Percentiles rank a stretch among this genome's conserved stretches.
Conservation (phyloP, 2,113 vertebrate species). For the Poeciliopsis retropinna region DNA sequence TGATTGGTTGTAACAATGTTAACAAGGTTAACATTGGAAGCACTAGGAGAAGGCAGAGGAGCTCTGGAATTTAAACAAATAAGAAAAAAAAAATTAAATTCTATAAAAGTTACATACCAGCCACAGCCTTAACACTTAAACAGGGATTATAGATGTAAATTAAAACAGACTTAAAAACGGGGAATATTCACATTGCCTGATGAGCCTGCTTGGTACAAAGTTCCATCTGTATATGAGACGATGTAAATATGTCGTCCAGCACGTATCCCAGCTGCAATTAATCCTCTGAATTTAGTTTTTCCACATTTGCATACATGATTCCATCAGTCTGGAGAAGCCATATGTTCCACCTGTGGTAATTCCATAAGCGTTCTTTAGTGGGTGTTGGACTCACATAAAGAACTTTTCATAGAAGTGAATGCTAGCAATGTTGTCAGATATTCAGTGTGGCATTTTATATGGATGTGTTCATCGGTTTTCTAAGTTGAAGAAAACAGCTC, state of each 20-base stretch:
- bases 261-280: constrained; percentile 53
- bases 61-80: too few relatives aligned
- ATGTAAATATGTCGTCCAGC: constrained; percentile 50
- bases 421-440: neutral
- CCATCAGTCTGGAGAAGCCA: constrained; percentile 48
- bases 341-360: constrained; percentile 71
- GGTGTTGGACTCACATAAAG: neutral
- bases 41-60: too few relatives aligned
- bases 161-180: neutral
- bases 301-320: constrained; percentile 70
- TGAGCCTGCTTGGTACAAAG: constrained; percentile 23
- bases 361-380: constrained; percentile 47
- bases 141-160: too few relatives aligned
- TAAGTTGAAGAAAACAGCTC: too few relatives aligned
- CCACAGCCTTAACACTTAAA: too few relatives aligned
- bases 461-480: neutral
- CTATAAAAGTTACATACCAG: too few relatives aligned
- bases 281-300: constrained; percentile 46
- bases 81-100: too few relatives aligned
- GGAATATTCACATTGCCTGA: constrained; percentile 1
- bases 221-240: constrained; percentile 49
- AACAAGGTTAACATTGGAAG: too few relatives aligned
- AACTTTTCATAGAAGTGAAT: neutral
- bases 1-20: too few relatives aligned
- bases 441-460: constrained; percentile 9